A percentile compares a stretch with the other conserved stretches of the same genome.
Conservation (phyloP, 2,888 invertebrate genomes). For the Platycheirus rosarum region DNA sequence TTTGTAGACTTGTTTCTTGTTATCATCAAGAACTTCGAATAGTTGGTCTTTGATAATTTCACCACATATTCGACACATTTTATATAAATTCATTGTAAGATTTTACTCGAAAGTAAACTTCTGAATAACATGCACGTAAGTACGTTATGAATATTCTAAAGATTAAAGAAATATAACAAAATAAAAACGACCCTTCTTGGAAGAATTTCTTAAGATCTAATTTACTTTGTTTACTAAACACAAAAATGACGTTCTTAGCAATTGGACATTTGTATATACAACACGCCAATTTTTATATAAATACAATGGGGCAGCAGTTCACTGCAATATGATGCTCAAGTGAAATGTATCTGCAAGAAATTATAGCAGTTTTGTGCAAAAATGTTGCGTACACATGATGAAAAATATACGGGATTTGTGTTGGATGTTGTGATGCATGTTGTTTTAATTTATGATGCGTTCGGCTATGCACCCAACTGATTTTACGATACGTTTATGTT, state of each 20-base stretch:
- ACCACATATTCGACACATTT: conserved; percentile 62
- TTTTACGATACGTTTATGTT: no score
- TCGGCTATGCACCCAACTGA: no score
- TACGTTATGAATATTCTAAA: no score
- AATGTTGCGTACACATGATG: background rate
- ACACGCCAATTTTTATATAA: no score
- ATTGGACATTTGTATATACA: no score
- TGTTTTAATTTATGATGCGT: no score
- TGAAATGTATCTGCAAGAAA: background rate
- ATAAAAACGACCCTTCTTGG: background rate
- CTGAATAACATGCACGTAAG: background rate
- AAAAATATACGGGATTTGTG: background rate
- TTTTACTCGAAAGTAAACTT: background rate
- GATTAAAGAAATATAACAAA: background rate
- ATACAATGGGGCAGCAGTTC: background rate
- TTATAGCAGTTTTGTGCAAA: background rate
- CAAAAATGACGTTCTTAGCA: conserved; percentile 9
- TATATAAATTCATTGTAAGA: conserved; percentile 29
- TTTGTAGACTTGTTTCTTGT: conserved; percentile 48
- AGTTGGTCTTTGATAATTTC: conserved; percentile 3
- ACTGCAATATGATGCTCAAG: background rate
- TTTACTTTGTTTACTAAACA: conserved; percentile 65
- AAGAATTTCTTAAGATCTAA: conserved; percentile 24
- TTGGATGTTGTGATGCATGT: background rate
- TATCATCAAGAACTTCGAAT: conserved; percentile 22